phyloP scores from a whole-genome alignment of 2,888 invertebrate species.

The Eudemis profundana region DNA sequence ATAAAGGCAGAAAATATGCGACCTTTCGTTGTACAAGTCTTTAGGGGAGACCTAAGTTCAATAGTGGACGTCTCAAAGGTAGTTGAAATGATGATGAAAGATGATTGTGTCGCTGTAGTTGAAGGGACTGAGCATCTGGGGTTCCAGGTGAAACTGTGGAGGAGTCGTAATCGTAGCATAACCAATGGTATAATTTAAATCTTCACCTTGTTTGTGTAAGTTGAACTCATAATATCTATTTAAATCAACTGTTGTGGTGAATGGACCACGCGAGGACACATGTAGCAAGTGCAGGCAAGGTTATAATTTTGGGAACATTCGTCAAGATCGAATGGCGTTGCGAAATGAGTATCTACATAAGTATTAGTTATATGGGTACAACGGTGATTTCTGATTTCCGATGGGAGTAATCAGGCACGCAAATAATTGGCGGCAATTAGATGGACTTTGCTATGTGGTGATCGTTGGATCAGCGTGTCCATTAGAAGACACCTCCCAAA shows the following conservation, averaged over 20 bases:
- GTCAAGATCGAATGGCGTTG: conserved; percentile 18
- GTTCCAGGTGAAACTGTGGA: too few relatives aligned
- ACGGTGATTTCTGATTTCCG: conserved; percentile 5
- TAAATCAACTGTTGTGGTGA: conserved; percentile 6
- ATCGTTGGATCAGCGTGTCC: background rate
- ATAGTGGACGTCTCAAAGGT: too few relatives aligned
- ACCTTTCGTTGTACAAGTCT: too few relatives aligned
- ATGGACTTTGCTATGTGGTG: background rate
- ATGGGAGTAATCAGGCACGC: background rate
- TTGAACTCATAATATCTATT: background rate
- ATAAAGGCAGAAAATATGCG: too few relatives aligned
- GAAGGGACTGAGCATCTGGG: too few relatives aligned
- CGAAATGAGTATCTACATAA: conserved; percentile 11
- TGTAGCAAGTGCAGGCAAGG: conserved; percentile 14
- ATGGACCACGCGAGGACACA: conserved; percentile 19
- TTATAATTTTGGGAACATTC: conserved; percentile 25
- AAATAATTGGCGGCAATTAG: background rate
- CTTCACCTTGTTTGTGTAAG: conserved; percentile 9
- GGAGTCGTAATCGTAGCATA: too few relatives aligned
- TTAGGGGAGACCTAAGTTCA: too few relatives aligned
- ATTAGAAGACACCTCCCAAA: background rate
- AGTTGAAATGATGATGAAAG: too few relatives aligned
- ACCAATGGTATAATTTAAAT: background rate
- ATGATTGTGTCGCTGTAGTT: too few relatives aligned
- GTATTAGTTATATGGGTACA: background rate